Base-by-base conservation (phyloP, 2,888 invertebrate genomes). In the Hydrotaea diabolus region DNA sequence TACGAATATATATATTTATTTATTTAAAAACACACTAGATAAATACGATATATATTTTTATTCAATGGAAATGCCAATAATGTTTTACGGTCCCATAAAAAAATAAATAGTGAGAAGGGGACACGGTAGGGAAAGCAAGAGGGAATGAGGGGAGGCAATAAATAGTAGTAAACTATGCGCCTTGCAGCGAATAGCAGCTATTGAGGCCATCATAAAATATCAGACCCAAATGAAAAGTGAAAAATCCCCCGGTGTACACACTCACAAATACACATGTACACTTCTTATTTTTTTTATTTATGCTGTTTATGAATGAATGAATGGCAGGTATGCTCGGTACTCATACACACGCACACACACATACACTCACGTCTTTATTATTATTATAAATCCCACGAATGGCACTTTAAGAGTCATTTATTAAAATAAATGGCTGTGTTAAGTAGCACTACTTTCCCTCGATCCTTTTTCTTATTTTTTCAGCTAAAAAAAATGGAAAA, bases 151-250 rank as follows among this genome's bases (percentile, higher is more conserved):
- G 36, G 9, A 17, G n/a, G 8, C 21, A 53, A n/a, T 17, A 17
- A 53, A 53, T 2, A n/a, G n/a, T 49, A 49, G 49, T 49, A 15
- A 49, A n/a, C n/a, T 49, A n/a, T 55, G 11, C 21, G 11, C 21
- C 2, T 55, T 55, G 21, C 55, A 55, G 2, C 21, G 21, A 21
- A 55, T 55, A 55, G 21, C 21, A 21, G 23, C 31, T 64, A 64
- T 64, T 17, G 64, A 64, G 64, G 36, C n/a, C 36, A 17, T 64
- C 36, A 64, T 64, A 64, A 64, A 64, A n/a, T 64, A 17, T 64
- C 64, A 36, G 64, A 64, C 36, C 64, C 36, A 17, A 55, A 31
- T 64, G 64, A 36, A 17, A 36, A 36, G 64, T 17, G 36, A 64
- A 64, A 36, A 36, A 17, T 1, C 1, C n/a, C 15, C n/a, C 15